Conservation (phyloP, 2,797 vertebrate species). For the Gadopsis marmoratus region DNA sequence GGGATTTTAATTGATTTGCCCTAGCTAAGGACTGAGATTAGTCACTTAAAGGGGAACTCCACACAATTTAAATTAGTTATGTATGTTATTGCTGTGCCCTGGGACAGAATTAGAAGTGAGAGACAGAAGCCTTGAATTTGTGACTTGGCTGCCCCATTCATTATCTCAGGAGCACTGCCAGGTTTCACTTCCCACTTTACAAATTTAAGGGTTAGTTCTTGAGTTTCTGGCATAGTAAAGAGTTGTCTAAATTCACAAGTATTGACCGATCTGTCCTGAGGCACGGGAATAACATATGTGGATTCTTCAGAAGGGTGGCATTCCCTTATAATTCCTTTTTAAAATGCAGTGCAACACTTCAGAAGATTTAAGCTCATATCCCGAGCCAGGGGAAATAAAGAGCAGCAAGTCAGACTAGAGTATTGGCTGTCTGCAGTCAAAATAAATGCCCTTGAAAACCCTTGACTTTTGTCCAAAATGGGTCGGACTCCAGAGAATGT, state of each 20-base stretch:
- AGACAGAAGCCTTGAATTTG: slow-evolving; percentile 42
- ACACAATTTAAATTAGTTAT: slow-evolving; percentile 59
- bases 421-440: slow-evolving; percentile 23
- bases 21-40: slow-evolving; percentile 51
- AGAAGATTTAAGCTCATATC: slow-evolving; percentile 32
- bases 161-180: slow-evolving; percentile 30
- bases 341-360: slow-evolving; percentile 41
- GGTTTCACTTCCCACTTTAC: slow-evolving; percentile 29
- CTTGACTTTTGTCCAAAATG: slow-evolving; percentile 47
- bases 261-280: slow-evolving; percentile 48
- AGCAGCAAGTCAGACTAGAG: slow-evolving; percentile 2
- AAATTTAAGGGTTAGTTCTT: slow-evolving; percentile 30
- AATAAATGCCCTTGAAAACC: slow-evolving; percentile 58
- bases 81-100: slow-evolving; percentile 38
- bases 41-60: slow-evolving; percentile 52
- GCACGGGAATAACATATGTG: slow-evolving; percentile 38
- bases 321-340: slow-evolving; percentile 14
- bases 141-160: slow-evolving; percentile 29
- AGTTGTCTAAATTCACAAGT: slow-evolving; percentile 37
- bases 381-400: slow-evolving; percentile 20
- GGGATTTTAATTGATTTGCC: slow-evolving; percentile 68
- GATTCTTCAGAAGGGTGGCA: slow-evolving; percentile 7
- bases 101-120: slow-evolving; percentile 48
- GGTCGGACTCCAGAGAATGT: slow-evolving; percentile 46
- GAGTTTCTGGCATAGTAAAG: slow-evolving; percentile 23